Base-by-base conservation (phyloP, 2,113 vertebrate species). In the Eublepharis macularius region DNA sequence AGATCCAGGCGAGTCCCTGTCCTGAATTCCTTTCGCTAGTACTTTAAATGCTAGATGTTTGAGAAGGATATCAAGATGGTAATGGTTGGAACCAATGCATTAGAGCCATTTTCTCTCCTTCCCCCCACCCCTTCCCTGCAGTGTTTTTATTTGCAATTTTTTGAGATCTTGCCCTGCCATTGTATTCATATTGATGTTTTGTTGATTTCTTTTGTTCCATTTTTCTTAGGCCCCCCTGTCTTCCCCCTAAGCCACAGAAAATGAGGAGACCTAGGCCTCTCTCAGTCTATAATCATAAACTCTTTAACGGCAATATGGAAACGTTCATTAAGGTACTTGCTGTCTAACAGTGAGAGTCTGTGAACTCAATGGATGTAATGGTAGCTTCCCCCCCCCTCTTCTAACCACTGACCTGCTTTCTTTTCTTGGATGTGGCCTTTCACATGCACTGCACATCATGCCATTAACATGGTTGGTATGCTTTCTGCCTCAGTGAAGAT, bases 291-390 rank as follows among this genome's bases (percentile, higher is more conserved):
- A 99, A 98, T 96, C 98, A 98, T 98, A 99, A 98, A 95, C 97
- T 99, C 96, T 99, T 99, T 99, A 99, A 99, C 82, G 98, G 99
- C 97, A 98, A 99, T 97, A 98, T 99, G 99, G 99, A 99, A 97
- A 97, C 97, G 24, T 99, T 99, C 97, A 99, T 99, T 97, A 96
- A 99, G 99, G 99, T 99, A 99, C 97, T 95, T 90, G 91, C 93
- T 95, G 95, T 92, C 93, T 96, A 95, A 87, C 93, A 95, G 94
- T 76, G 84, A 93, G 96, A 96, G 95, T 94, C 93, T 94, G 94
- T 95, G 96, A 96, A 95, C 93, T 91, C 86, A 91, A 86, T 92
- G 92, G 91, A 96, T 97, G 95, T 92, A 95, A 96, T 96, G 95
- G 96, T 96, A 95, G 94, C 96, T 95, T 94, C 89, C 63, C 85